Conservation (phyloP, 1,140 invertebrate species). For the Triops cancriformis region DNA sequence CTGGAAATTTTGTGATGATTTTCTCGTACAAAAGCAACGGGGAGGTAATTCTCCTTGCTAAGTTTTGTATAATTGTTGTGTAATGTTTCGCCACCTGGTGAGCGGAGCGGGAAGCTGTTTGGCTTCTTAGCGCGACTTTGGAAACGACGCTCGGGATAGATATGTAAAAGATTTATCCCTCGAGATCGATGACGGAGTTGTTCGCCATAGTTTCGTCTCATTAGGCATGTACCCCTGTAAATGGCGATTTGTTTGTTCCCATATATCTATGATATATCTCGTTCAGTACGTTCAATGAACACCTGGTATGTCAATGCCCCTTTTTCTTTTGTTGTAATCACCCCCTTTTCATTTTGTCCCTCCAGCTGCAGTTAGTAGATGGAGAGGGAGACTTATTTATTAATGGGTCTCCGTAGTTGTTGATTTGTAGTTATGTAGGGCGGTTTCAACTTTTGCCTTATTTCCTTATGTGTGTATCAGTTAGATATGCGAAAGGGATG, state of each 20-base stretch:
- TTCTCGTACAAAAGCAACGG: slow-evolving; percentile 30
- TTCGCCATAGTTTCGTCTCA: slow-evolving; percentile 46
- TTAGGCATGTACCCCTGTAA: neutral
- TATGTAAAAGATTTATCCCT: slow-evolving; percentile 22
- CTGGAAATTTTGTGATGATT: slow-evolving; percentile 26
- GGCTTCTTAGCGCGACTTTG: slow-evolving; percentile 28
- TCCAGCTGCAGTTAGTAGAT: slow-evolving; percentile 11
- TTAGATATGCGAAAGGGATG: neutral
- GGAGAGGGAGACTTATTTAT: neutral
- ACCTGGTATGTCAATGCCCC: slow-evolving; percentile 30
- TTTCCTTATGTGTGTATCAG: neutral
- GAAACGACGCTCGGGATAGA: slow-evolving; percentile 18
- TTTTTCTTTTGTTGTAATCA: neutral
- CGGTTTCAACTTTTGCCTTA: neutral
- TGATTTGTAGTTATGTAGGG: neutral
- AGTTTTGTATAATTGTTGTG: slow-evolving; percentile 6
- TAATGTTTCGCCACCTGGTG: neutral
- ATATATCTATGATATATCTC: slow-evolving; percentile 95
- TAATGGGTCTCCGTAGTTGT: neutral
- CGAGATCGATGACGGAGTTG: slow-evolving; percentile 42
- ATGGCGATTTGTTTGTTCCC: slow-evolving; percentile 53
- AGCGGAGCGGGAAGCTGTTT: neutral
- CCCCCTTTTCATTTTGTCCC: neutral
- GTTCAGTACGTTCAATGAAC: slow-evolving; percentile 87
- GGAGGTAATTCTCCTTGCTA: slow-evolving; percentile 20